Evolutionary conservation across 2,888 invertebrate species (phyloP), one percentile per base, ranked within the genome.

Genomic region (Calameuta filiformis): DNA sequence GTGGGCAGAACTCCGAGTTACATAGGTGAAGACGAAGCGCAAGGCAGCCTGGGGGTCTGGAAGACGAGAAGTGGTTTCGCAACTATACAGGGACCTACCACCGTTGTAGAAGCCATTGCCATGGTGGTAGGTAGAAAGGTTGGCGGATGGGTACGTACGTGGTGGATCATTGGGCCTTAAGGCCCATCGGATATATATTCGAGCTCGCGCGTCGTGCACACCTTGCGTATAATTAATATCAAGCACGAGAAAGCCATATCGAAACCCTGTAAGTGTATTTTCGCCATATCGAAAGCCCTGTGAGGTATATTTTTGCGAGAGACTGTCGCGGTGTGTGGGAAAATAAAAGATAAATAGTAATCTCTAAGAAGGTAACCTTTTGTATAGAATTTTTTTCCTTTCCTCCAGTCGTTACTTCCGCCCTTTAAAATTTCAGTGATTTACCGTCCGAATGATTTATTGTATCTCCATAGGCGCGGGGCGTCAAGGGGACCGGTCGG

Each of bases 401-500:
- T 71, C 4, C 23, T 15, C 30, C 11, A 37, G n/a, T 73, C 79
- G 68, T 86, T 87, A 86, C 85, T 88, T 89, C 85, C 82, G 84
- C 87, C 84, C 86, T 85, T 87, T 86, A 84, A 83, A 56, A 56
- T 84, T 76, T 80, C 80, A 80, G 82, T 89, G 90, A 89, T 89
- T 90, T 90, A 89, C 84, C 83, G 83, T 68, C 83, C 83, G 75
- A 80, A 86, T 89, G 91, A 91, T 91, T 91, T 91, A 91, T 89
- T 85, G 77, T 83, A 77, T 81, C 80, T 80, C 86, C 83, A 78
- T 82, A 80, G 69, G 75, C 75, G 79, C 81, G 75, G 81, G 79
- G 69, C 76, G 33, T 69, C 75, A 11, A 69, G 40, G 69, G 75
- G 12, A 68, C 23, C 69, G 79, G 69, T 76, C 76, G 79, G 75